A percentile compares a stretch with the other conserved stretches of the same genome.
phyloP scores from a whole-genome alignment of 2,797 vertebrate species.

The Lacerta agilis region DNA sequence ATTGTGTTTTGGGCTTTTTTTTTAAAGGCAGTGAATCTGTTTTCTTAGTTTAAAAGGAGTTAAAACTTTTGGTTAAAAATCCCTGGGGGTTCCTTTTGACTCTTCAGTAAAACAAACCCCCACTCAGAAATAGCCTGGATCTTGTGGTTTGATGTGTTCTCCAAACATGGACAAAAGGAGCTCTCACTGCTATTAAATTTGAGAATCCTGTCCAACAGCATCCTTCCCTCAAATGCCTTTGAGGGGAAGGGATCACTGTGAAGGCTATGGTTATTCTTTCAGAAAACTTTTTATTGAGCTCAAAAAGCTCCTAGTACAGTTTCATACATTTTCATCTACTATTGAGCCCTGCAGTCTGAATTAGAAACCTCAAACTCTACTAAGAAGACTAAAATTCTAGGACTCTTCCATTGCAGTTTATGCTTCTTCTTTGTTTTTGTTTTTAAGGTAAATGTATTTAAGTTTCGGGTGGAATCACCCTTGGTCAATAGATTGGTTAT shows the following conservation, averaged over 20 bases:
- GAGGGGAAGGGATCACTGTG: background rate
- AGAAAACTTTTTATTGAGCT: slow-evolving; percentile 45
- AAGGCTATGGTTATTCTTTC: slow-evolving; percentile 19
- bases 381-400: slow-evolving; percentile 23
- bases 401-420: slow-evolving; percentile 4
- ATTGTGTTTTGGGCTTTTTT: slow-evolving; percentile 17
- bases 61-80: slow-evolving; percentile 40
- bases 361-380: background rate
- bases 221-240: slow-evolving; percentile 50
- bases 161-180: slow-evolving; percentile 60
- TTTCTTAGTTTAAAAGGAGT: slow-evolving; percentile 52
- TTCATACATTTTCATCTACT: slow-evolving; percentile 45
- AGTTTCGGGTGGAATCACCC: slow-evolving; percentile 18
- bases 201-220: slow-evolving; percentile 58
- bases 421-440: background rate
- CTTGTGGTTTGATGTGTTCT: slow-evolving; percentile 65
- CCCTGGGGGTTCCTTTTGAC: slow-evolving; percentile 58
- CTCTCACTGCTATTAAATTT: slow-evolving; percentile 67
- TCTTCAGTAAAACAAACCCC: slow-evolving; percentile 58
- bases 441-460: background rate
- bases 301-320: background rate
- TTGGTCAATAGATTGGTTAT: background rate
- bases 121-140: slow-evolving; percentile 16
- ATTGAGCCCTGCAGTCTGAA: background rate
- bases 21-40: slow-evolving; percentile 6